Evolutionary conservation across 1,140 invertebrate species (phyloP).

Genomic region (Metopolophium dirhodum): DNA sequence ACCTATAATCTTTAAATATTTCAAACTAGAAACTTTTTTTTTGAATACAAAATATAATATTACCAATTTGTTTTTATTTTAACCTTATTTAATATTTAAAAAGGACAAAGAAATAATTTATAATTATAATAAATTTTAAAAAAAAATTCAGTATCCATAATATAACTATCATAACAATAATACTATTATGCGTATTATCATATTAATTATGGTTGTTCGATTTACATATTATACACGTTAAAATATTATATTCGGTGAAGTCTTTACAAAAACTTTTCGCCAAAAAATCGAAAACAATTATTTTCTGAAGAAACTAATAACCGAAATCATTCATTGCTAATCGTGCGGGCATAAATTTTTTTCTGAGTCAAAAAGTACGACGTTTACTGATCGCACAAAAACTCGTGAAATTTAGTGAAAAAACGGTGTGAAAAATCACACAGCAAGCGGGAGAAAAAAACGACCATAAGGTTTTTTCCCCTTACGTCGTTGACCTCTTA

Average conservation of each 20-base stretch:
- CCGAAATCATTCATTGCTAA: not conserved
- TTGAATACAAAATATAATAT: not conserved
- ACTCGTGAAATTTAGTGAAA: not conserved
- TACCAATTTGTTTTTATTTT: not conserved
- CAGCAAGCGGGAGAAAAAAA: not conserved
- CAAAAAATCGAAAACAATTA: not conserved
- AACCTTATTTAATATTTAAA: not conserved
- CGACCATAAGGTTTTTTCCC: not conserved
- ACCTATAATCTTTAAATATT: not conserved
- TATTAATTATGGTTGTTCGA: too few species aligned
- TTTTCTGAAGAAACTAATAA: not conserved
- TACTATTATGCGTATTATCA: not conserved
- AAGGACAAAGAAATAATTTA: not conserved
- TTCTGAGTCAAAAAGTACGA: not conserved
- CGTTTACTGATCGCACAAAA: not conserved
- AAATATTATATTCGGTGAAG: not conserved
- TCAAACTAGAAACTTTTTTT: not conserved
- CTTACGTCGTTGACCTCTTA: constrained; percentile 1
- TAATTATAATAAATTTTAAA: not conserved
- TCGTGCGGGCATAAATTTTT: not conserved
- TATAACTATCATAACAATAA: not conserved
- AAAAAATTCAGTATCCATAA: not conserved
- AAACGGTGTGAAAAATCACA: constrained; percentile 29
- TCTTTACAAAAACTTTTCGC: not conserved
- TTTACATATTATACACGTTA: not conserved